A percentile compares a stretch with the other conserved stretches of the same genome.
Conservation (phyloP, 2,113 vertebrate genomes). For the Centropus unirufus region DNA sequence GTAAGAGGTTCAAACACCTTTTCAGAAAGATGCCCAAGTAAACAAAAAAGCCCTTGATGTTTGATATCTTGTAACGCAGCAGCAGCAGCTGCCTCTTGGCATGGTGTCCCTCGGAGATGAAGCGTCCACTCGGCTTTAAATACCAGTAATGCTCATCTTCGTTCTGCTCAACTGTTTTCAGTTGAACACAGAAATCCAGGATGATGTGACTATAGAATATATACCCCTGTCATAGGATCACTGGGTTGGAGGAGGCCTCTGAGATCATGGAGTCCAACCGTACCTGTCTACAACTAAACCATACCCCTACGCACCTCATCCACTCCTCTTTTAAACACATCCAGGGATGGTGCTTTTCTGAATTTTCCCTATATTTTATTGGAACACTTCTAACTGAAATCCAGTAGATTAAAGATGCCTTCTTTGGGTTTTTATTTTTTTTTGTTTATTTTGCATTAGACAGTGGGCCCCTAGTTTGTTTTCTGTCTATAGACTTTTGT, state of each 20-base stretch:
- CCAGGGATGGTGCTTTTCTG: not conserved
- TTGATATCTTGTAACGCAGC: not conserved
- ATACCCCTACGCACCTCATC: too few relatives aligned
- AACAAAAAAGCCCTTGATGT: not conserved
- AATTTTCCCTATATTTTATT: not conserved
- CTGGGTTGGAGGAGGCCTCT: too few relatives aligned
- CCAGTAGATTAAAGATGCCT: not conserved
- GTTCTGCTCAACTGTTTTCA: not conserved
- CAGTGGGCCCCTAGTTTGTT: not conserved
- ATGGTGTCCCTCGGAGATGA: not conserved
- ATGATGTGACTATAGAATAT: not conserved
- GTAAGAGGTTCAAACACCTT: conserved; percentile 68
- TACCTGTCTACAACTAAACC: too few relatives aligned
- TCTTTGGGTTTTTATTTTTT: not conserved
- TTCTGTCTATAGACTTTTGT: not conserved
- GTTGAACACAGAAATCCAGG: not conserved
- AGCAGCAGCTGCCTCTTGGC: not conserved
- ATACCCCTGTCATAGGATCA: not conserved
- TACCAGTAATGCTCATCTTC: not conserved
- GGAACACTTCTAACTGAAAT: not conserved
- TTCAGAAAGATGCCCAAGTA: not conserved
- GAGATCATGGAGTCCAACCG: too few relatives aligned
- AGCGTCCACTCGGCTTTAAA: not conserved
- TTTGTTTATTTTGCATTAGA: not conserved
- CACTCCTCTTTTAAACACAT: too few relatives aligned